Evolutionary conservation across 2,797 vertebrate genomes (phyloP), one percentile per base, ranked within the genome.

Genomic region (Clarias platycephalus): DNA sequence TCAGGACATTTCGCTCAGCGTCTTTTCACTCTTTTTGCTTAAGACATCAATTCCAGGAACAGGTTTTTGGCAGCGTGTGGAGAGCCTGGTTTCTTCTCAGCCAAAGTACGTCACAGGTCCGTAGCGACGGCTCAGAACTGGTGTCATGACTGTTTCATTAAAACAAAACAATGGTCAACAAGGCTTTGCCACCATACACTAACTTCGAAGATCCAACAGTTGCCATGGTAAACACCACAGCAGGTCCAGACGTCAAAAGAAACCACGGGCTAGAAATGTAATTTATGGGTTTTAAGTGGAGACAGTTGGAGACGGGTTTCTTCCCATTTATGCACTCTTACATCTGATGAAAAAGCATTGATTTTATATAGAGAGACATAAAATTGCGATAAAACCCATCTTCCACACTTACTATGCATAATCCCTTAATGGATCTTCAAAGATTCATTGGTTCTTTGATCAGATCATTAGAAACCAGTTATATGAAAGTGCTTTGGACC

Each of bases 191-290:
- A 74, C 88, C 89, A 88, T 84, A 84, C 87, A 83, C 79, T 55
- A 83, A 84, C 67, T 89, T 88, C 81, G 85, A 88, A 90, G 83
- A 90, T 75, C 91, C 89, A 87, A 88, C 71, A 75, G 60, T 82
- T 80, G 76, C 89, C 88, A 87, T 85, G 88, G 87, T 66, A 75
- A 91, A 89, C 87, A 85, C 58, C 76, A 26, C 34, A 89, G 85
- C 88, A 71, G 80, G 88, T 86, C 60, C 87, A 92, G 91, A 93
- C 92, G 90, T 94, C 93, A 92, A 90, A 88, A 90, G 80, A 85
- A 91, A 92, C 93, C 93, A 86, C 92, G 86, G 83, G 87, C 81
- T 90, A 90, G 88, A 88, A 91, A 91, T 87, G 89, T 93, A 90
- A 93, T 92, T 92, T 90, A 92, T 91, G 91, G 92, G 91, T 92